Evolutionary conservation across 1,140 invertebrate species (phyloP).

Genomic region (Oscheius sp.): DNA sequence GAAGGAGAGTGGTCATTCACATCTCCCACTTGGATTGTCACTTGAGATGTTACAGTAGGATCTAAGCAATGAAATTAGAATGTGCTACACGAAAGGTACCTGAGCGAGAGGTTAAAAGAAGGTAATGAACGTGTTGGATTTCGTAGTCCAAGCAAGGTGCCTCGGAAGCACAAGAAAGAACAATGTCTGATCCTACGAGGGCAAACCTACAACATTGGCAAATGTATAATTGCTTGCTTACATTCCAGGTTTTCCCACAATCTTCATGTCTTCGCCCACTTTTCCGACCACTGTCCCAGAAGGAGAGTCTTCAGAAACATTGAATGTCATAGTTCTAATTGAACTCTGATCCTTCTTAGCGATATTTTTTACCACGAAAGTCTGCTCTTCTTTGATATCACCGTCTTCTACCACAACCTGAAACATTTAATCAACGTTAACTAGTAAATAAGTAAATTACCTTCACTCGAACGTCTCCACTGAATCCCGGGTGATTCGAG

Average conservation of each 20-base stretch:
- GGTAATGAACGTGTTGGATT: background rate
- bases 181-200: conserved; percentile 11
- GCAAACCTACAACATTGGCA: conserved; percentile 10
- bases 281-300: background rate
- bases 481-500: background rate
- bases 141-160: background rate
- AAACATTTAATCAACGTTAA: background rate
- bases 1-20: conserved; percentile 2
- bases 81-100: too few species aligned
- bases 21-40: conserved; percentile 6
- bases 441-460: background rate
- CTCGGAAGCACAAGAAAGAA: conserved; percentile 11
- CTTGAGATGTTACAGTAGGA: background rate
- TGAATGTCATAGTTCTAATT: background rate
- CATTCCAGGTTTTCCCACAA: background rate
- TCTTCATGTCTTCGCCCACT: background rate
- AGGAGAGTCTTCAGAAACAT: background rate
- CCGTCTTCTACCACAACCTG: background rate
- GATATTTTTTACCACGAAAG: background rate
- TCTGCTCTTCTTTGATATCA: background rate
- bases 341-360: background rate
- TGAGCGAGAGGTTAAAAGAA: too few species aligned
- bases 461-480: background rate
- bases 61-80: too few species aligned
- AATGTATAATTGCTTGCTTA: background rate